phyloP scores from a whole-genome alignment of 2,113 vertebrate species.

The Tachysurus vachellii region DNA sequence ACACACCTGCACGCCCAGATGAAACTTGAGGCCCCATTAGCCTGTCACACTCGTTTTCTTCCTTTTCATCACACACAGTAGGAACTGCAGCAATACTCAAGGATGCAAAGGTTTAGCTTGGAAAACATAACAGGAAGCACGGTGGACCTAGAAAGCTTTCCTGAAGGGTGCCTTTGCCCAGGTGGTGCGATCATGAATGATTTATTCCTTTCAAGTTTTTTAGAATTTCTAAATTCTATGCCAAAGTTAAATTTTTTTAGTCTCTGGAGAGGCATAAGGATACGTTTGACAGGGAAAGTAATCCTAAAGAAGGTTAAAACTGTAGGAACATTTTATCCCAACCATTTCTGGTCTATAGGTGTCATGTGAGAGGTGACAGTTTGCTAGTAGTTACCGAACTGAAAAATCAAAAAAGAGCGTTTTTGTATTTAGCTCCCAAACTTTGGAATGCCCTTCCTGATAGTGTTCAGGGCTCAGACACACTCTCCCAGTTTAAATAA shows the following conservation, averaged over 20 bases:
- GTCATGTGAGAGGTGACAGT: neutral
- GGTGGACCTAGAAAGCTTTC: neutral
- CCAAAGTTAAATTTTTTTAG: neutral
- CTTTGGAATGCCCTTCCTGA: no score
- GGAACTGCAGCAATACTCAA: neutral
- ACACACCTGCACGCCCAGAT: constrained; percentile 10
- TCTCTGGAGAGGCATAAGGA: neutral
- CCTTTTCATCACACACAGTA: constrained; percentile 7
- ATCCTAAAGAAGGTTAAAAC: neutral
- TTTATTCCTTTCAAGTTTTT: neutral
- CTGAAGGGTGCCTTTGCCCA: neutral
- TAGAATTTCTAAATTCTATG: neutral
- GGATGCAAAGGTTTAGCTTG: neutral
- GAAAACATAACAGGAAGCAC: neutral
- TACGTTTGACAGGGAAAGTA: neutral
- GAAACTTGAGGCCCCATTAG: constrained; percentile 5
- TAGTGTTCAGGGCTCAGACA: no score
- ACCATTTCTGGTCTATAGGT: neutral
- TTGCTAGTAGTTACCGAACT: neutral
- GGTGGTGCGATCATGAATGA: neutral
- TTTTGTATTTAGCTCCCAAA: no score
- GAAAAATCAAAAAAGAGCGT: no score
- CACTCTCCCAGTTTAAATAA: no score
- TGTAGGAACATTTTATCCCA: neutral
- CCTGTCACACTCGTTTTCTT: neutral